Evolutionary conservation across 2,113 vertebrate species (phyloP), one percentile per base, ranked within the genome.

Genomic region (Hippocampus barbouri): DNA sequence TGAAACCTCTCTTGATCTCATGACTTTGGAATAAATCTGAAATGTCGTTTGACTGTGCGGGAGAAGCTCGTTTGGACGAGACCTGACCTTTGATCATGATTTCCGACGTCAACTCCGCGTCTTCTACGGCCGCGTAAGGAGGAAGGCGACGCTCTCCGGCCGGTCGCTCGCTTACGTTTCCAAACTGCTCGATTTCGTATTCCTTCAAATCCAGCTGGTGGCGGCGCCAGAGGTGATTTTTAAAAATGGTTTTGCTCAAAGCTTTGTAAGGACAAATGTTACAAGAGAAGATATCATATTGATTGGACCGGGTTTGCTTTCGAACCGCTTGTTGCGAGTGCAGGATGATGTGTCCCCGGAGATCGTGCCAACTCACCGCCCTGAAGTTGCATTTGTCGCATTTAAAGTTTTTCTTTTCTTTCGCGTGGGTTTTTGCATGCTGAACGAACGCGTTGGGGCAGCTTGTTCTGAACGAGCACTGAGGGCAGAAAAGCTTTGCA

Each of bases 351-450:
- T 97, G 96, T 83, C 93, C 93, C 85, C 94, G 94, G 86, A 97
- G 89, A 75, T 96, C 95, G 81, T 78, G 93, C 87, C 94, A 93
- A 75, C 91, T 94, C 76, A 94, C 84, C 76, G 94, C 93, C 92
- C 94, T 94, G 81, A 94, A 97, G 89, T 94, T 96, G 89, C 96
- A 97, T 77, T 96, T 95, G 77, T 95, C 94, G 89, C 96, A 97
- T 82, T 92, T 94, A 68, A 94, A 95, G 40, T 94, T 94, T 83
- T 93, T 93, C 88, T 97, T 96, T 87, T 95, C 94, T 84, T 97
- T 97, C 80, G 96, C 94, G 45, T 97, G 96, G 4, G 95, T 97
- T 88, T 96, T 96, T 72, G 96, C 96, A 85, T 97, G 96, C 59
- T 95, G 91, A 84, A 97, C 95, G 91, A 97, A 97, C 0, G 94